These are phyloP conservation scores for Vulpes lagopus DNA, from an alignment of 2,113 vertebrate genomes.

Conservation along the genomic window DNA sequence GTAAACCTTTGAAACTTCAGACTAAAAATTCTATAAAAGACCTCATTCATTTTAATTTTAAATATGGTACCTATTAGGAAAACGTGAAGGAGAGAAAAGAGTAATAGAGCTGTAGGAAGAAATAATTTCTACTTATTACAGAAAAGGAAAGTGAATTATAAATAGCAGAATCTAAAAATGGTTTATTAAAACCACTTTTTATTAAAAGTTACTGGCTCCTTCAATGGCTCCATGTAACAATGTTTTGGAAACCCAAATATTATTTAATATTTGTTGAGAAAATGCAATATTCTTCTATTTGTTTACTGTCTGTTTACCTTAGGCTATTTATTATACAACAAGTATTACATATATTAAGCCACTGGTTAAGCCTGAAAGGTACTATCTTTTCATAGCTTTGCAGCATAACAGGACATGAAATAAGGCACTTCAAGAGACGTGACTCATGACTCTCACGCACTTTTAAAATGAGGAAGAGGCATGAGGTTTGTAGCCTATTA, in stretches of 20 bases:
- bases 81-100: background rate
- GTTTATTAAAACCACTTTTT: background rate
- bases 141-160: background rate
- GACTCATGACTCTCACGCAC: background rate
- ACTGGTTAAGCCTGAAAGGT: background rate
- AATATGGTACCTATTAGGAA: background rate
- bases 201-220: background rate
- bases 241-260: background rate
- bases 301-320: background rate
- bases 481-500: background rate
- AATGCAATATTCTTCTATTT: background rate
- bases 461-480: background rate
- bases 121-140: constrained; percentile 13
- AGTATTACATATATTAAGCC: background rate
- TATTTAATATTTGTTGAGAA: background rate
- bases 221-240: background rate
- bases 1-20: background rate
- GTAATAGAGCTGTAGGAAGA: background rate
- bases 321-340: background rate
- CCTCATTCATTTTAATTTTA: constrained; percentile 7
- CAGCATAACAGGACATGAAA: background rate
- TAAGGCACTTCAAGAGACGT: background rate
- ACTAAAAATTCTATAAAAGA: background rate
- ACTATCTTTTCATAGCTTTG: background rate
- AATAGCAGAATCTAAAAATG: background rate